phyloP scores from a whole-genome alignment of 2,797 vertebrate species.

The Emys orbicularis region DNA sequence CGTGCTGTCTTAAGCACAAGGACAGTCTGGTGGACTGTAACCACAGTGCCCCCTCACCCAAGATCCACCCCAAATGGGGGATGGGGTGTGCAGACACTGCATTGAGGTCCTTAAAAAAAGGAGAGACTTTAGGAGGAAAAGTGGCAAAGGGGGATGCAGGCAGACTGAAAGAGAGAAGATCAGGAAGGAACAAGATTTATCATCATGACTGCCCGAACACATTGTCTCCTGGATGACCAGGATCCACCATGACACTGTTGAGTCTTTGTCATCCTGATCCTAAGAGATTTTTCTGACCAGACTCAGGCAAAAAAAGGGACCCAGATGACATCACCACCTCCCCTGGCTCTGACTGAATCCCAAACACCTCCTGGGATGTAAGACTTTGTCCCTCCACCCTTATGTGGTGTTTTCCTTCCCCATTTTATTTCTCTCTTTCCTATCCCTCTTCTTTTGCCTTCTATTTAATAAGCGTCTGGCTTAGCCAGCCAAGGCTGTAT shows the following conservation, averaged over 20 bases:
- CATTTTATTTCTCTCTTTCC: not conserved
- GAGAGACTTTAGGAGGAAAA: not conserved
- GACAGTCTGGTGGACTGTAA: no score
- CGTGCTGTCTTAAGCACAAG: no score
- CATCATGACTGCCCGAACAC: not conserved
- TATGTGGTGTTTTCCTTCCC: not conserved
- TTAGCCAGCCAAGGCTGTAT: not conserved
- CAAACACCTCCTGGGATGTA: not conserved
- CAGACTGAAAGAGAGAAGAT: not conserved
- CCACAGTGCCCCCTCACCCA: no score
- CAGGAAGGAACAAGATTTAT: not conserved
- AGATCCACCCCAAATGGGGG: no score
- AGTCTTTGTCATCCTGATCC: not conserved
- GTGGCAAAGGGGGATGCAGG: not conserved
- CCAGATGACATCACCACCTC: not conserved
- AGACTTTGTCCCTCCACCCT: not conserved
- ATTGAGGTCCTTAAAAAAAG: no score
- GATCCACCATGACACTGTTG: not conserved
- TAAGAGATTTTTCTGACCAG: not conserved
- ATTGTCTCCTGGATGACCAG: not conserved
- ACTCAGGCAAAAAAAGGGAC: not conserved
- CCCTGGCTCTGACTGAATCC: not conserved
- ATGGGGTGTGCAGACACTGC: no score
- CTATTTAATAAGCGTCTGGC: no score
- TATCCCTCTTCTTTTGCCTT: not conserved